Percentiles rank a stretch among this genome's conserved stretches.
These are phyloP conservation scores for Rhombomys opimus DNA, from an alignment of 2,113 vertebrate genomes.

Conservation along the genomic window DNA sequence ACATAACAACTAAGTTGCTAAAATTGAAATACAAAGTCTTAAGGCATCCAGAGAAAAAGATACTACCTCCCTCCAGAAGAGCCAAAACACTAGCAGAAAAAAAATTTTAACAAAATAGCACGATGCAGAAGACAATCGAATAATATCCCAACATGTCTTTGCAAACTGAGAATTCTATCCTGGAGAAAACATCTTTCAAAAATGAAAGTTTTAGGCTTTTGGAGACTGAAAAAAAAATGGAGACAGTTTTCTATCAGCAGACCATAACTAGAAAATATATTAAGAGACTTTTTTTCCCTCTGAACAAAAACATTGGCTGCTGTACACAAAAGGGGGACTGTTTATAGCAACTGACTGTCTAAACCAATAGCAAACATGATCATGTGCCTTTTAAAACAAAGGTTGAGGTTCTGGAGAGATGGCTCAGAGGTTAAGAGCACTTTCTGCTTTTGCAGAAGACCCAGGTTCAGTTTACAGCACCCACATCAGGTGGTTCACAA, in stretches of 20 bases:
- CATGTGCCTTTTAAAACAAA: background rate
- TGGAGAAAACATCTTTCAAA: background rate
- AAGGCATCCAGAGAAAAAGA: background rate
- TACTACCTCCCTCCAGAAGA: background rate
- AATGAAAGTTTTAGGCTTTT: background rate
- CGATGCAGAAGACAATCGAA: background rate
- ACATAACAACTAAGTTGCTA: background rate
- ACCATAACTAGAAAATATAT: background rate
- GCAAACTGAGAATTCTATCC: background rate
- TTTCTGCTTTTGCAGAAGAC: background rate
- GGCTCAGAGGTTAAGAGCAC: background rate
- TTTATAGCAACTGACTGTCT: background rate
- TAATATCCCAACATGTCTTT: background rate
- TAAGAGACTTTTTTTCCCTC: background rate
- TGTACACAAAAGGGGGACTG: too few species aligned
- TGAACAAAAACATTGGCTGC: background rate
- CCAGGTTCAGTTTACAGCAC: background rate
- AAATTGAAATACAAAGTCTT: background rate
- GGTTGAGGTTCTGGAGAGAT: background rate
- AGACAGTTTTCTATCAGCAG: background rate
- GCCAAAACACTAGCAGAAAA: background rate
- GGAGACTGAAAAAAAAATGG: background rate
- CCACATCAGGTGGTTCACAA: background rate
- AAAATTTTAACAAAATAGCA: background rate
- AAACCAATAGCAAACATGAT: background rate